Evolutionary conservation across 2,888 invertebrate species (phyloP), one percentile per base, ranked within the genome.

Genomic region (Spialia ferax): DNA sequence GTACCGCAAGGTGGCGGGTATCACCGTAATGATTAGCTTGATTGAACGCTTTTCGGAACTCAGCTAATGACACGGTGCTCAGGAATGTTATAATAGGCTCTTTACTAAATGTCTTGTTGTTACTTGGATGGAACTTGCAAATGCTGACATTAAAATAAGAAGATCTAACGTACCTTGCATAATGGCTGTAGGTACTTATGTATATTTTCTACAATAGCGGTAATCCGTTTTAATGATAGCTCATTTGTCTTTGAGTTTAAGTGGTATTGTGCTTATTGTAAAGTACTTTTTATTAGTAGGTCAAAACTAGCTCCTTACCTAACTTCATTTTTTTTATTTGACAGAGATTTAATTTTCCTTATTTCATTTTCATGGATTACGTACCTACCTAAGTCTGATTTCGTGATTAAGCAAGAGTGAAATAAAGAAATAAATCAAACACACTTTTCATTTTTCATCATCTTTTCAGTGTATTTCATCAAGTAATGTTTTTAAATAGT

Each of bases 401-500:
- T n/a, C n/a, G n/a, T n/a, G n/a, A n/a, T n/a, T n/a, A n/a, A n/a
- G n/a, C n/a, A n/a, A n/a, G n/a, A n/a, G n/a, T n/a, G n/a, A n/a
- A n/a, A n/a, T n/a, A n/a, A 32, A 6, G 13, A 23, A n/a, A 77
- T 23, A 50, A 88, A 81, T 85, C 70, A 89, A 87, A 87, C 65
- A 22, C 73, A 64, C 79, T 74, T 77, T 76, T 74, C 78, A 82
- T 81, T 76, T 84, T 83, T 82, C 86, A 91, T 91, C 89, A 91
- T 90, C 89, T 86, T 89, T 85, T 85, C 85, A 84, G 86, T 91
- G 89, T 89, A 87, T 77, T 86, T 85, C 79, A 81, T 85, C 81
- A 82, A 84, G 86, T 87, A 86, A 84, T 86, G 86, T 88, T 86
- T 88, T 90, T 89, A 91, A 91, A 91, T 91, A 90, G 91, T 91